Evolutionary conservation across 2,888 invertebrate species (phyloP), one percentile per base, ranked within the genome.

Genomic region (Phania funesta): DNA sequence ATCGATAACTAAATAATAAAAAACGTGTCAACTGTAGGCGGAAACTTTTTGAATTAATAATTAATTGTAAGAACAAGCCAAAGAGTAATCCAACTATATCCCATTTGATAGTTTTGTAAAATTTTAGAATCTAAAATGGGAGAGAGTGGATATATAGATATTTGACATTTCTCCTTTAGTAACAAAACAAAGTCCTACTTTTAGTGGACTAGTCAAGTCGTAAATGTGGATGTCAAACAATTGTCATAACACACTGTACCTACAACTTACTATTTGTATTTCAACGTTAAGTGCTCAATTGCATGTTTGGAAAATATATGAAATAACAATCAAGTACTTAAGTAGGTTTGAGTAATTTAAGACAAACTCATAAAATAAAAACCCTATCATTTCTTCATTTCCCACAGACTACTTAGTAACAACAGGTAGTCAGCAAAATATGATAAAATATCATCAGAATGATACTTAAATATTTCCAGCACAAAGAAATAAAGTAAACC

Each of bases 291-390:
- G 62, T 75, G 68, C 41, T 54, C 62, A 68, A 75, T 80, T 74
- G 75, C 73, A 80, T 80, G 80, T 74, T 75, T 46, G 38, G 4
- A 62, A 74, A 41, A 41, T 76, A 54, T 68, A 38, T 67, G 29
- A 74, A 56, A 79, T 74, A 73, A 54, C 48, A 54, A 68, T 54
- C 54, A 48, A 22, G 8, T 64, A 71, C 16, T 52, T 41, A 60
- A n/a, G n/a, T n/a, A n/a, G n/a, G 29, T 73, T 44, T 38, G 44
- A 46, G 52, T 29, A 56, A 44, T 73, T n/a, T 29, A 22, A 64
- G 64, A 64, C 18, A 38, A 60, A 20, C 16, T 44, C 29, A 32
- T 35, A 56, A 29, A 32, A 50, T 9, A 60, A 58, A 71, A 35
- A 22, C 35, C 58, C 1, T 54, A n/a, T 22, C n/a, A 18, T 35